These are phyloP conservation scores for Temnothorax nylanderi DNA, from an alignment of 1,140 invertebrate genomes.

Conservation along the genomic window DNA sequence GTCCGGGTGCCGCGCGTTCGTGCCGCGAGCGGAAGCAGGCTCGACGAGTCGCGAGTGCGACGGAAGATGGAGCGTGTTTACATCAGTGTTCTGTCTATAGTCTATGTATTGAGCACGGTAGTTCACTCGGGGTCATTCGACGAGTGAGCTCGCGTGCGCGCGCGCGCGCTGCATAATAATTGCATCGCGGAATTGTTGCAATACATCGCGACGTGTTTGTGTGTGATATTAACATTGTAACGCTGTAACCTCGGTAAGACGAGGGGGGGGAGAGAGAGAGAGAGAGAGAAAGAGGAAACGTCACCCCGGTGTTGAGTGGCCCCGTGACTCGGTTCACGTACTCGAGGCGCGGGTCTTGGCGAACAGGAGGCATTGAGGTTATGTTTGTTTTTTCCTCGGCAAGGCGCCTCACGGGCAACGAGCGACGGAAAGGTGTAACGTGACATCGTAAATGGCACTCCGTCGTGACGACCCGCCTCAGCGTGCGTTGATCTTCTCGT, in stretches of 20 bases:
- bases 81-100: slow-evolving; percentile 68
- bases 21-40: not conserved
- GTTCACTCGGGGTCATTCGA: slow-evolving; percentile 78
- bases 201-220: slow-evolving; percentile 9
- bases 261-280: not conserved
- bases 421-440: slow-evolving; percentile 67
- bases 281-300: not conserved
- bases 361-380: slow-evolving; percentile 70
- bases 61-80: slow-evolving; percentile 71
- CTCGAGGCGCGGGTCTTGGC: not conserved
- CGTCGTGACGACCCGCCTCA: slow-evolving; percentile 4
- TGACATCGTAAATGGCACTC: slow-evolving; percentile 60
- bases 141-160: not conserved
- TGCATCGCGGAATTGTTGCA: slow-evolving; percentile 43
- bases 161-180: slow-evolving; percentile 47
- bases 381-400: slow-evolving; percentile 74
- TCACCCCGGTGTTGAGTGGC: not conserved
- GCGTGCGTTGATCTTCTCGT: slow-evolving; percentile 36
- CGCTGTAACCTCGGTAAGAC: not conserved
- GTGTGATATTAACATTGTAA: slow-evolving; percentile 17
- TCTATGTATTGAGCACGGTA: slow-evolving; percentile 72
- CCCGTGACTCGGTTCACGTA: slow-evolving; percentile 7
- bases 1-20: not conserved
- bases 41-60: not conserved
- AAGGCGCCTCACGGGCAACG: slow-evolving; percentile 69